These are phyloP conservation scores for Melanostigma gelatinosum DNA, from an alignment of 2,113 vertebrate genomes.

Conservation along the genomic window DNA sequence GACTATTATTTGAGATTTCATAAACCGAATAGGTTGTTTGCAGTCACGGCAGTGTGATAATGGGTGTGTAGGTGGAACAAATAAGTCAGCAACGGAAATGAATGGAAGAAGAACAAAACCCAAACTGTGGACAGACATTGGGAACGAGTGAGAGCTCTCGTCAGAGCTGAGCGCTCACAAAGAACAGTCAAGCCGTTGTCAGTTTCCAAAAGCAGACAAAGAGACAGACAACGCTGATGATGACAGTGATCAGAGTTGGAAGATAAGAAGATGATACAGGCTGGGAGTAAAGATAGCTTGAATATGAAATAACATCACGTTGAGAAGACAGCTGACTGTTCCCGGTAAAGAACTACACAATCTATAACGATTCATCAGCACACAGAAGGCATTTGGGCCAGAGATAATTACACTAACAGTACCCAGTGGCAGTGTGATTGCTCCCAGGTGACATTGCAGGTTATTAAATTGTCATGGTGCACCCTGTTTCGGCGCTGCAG, in stretches of 20 bases:
- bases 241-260: slow-evolving; percentile 59
- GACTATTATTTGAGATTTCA: slow-evolving; percentile 62
- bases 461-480: slow-evolving; percentile 75
- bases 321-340: slow-evolving; percentile 43
- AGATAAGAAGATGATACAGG: slow-evolving; percentile 46
- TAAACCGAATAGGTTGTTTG: slow-evolving; percentile 44
- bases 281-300: slow-evolving; percentile 35
- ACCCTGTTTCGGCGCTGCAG: slow-evolving; percentile 54
- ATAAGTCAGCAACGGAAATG: slow-evolving; percentile 65
- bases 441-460: slow-evolving; percentile 72
- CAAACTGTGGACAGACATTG: slow-evolving; percentile 27
- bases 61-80: slow-evolving; percentile 65
- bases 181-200: slow-evolving; percentile 59
- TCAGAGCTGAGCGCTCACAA: slow-evolving; percentile 36
- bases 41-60: slow-evolving; percentile 48
- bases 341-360: slow-evolving; percentile 47
- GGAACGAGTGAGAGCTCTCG: slow-evolving; percentile 29
- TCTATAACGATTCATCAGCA: slow-evolving; percentile 44
- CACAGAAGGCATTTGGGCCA: slow-evolving; percentile 44
- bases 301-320: slow-evolving; percentile 51
- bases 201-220: slow-evolving; percentile 47
- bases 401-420: slow-evolving; percentile 74
- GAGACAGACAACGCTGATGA: slow-evolving; percentile 48
- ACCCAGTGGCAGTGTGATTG: slow-evolving; percentile 65
- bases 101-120: slow-evolving; percentile 47